Conservation (phyloP, 1,140 invertebrate species). For the Telenomus remus region DNA sequence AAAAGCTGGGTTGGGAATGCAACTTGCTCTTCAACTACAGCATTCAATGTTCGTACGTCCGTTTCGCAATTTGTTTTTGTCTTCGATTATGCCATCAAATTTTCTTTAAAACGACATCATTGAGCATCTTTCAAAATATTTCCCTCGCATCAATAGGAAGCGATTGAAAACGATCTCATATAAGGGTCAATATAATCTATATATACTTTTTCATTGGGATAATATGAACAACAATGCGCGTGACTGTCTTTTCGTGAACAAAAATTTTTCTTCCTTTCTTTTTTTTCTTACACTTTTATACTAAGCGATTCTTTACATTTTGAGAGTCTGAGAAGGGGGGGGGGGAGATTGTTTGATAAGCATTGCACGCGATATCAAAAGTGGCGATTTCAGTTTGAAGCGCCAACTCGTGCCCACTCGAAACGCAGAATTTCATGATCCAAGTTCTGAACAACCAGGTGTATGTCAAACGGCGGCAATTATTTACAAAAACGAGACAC, state of each 20-base stretch:
- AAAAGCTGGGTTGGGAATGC: not conserved
- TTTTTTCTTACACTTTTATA: constrained; percentile 28
- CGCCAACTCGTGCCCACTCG: constrained; percentile 36
- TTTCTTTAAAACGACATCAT: constrained; percentile 56
- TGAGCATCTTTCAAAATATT: constrained; percentile 60
- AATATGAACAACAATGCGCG: constrained; percentile 51
- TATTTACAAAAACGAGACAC: constrained; percentile 41
- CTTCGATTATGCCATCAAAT: constrained; percentile 24
- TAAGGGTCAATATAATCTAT: constrained; percentile 39
- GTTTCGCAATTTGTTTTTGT: no score
- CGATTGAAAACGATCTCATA: constrained; percentile 51
- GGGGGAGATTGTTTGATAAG: constrained; percentile 39
- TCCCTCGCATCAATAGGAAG: constrained; percentile 41
- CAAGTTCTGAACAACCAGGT: constrained; percentile 34
- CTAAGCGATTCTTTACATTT: constrained; percentile 51
- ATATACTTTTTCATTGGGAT: constrained; percentile 35
- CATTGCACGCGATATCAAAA: constrained; percentile 46
- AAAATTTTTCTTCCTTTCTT: constrained; percentile 24
- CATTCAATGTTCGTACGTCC: constrained; percentile 50
- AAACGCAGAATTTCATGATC: constrained; percentile 7
- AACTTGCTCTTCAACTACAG: constrained; percentile 6
- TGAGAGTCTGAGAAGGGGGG: constrained; percentile 37
- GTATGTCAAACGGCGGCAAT: constrained; percentile 9
- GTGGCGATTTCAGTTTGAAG: constrained; percentile 28
- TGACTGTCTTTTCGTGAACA: constrained; percentile 39